A percentile compares a stretch with the other conserved stretches of the same genome.
These are phyloP conservation scores for Enteromius paludinosus DNA, from an alignment of 2,797 vertebrate genomes.

Conservation along the genomic window DNA sequence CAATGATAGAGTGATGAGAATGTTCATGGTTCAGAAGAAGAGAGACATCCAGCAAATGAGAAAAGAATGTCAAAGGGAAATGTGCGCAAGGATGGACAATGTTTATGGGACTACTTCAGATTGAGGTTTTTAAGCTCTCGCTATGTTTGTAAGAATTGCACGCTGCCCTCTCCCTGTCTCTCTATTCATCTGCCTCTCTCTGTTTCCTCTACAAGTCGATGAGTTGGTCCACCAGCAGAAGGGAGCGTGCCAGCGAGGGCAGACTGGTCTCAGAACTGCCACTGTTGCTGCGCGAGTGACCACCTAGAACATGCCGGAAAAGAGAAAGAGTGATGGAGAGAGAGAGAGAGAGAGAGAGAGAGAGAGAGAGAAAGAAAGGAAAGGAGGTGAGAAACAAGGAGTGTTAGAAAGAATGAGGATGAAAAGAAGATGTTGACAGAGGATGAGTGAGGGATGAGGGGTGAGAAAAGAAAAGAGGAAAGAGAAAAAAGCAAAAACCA, in stretches of 20 bases:
- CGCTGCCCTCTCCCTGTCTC: constrained; percentile 71
- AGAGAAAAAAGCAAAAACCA: constrained; percentile 61
- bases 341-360: constrained; percentile 70
- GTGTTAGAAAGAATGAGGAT: constrained; percentile 43
- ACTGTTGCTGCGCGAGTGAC: constrained; percentile 99
- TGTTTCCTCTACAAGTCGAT: constrained; percentile 94
- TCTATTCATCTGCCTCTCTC: constrained; percentile 54
- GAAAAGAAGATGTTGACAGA: constrained; percentile 72
- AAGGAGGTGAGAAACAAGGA: constrained; percentile 56
- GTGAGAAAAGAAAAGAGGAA: constrained; percentile 61
- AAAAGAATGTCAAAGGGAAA: constrained; percentile 15
- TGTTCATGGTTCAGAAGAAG: constrained; percentile 24
- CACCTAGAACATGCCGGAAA: constrained; percentile 94
- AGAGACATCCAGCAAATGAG: constrained; percentile 13
- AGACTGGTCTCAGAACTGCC: constrained; percentile 99
- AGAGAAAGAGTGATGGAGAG: constrained; percentile 65
- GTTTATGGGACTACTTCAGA: constrained; percentile 4
- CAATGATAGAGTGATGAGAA: constrained; percentile 16
- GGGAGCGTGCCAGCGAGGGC: constrained; percentile 98
- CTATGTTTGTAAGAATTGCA: constrained; percentile 66
- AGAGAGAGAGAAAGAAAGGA: constrained; percentile 70
- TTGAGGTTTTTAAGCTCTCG: constrained; percentile 21
- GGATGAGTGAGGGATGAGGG: constrained; percentile 19
- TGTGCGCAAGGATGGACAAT: not conserved
- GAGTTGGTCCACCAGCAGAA: constrained; percentile 99